Evolutionary conservation across 2,797 vertebrate genomes (phyloP).

Genomic region (Pseudopleuronectes americanus): DNA sequence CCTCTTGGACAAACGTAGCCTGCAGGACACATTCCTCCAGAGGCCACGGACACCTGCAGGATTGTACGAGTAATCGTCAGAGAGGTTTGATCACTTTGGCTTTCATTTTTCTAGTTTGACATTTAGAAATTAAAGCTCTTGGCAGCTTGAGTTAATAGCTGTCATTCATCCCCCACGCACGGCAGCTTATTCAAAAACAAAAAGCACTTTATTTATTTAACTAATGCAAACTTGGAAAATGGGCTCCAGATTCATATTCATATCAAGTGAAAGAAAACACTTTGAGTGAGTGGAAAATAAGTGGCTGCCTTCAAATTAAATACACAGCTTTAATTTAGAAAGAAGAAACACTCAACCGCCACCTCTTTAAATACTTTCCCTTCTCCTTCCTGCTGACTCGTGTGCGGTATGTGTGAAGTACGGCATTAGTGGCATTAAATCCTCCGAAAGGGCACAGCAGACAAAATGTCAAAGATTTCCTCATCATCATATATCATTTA

Average conservation of each 20-base stretch:
- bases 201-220: conserved; percentile 43
- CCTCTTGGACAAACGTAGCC: conserved; percentile 88
- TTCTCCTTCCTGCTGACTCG: background rate
- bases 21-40: conserved; percentile 86
- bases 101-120: conserved; percentile 20
- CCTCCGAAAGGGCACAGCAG: background rate
- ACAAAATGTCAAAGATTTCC: conserved; percentile 2
- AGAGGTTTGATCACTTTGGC: conserved; percentile 31
- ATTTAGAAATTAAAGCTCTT: conserved; percentile 51
- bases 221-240: conserved; percentile 32
- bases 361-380: conserved; percentile 25
- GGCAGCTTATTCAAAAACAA: conserved; percentile 40
- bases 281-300: conserved; percentile 37
- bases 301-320: conserved; percentile 43
- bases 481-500: background rate
- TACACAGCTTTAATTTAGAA: conserved; percentile 6
- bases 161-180: conserved; percentile 63
- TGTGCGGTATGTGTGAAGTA: conserved; percentile 7
- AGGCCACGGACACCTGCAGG: conserved; percentile 81
- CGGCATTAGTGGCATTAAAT: conserved; percentile 1
- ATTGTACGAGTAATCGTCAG: conserved; percentile 1
- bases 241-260: conserved; percentile 36
- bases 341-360: background rate
- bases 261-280: conserved; percentile 40
- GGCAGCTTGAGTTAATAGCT: conserved; percentile 47